Conservation (phyloP, 2,797 vertebrate genomes). For the Eremophila alpestris region DNA sequence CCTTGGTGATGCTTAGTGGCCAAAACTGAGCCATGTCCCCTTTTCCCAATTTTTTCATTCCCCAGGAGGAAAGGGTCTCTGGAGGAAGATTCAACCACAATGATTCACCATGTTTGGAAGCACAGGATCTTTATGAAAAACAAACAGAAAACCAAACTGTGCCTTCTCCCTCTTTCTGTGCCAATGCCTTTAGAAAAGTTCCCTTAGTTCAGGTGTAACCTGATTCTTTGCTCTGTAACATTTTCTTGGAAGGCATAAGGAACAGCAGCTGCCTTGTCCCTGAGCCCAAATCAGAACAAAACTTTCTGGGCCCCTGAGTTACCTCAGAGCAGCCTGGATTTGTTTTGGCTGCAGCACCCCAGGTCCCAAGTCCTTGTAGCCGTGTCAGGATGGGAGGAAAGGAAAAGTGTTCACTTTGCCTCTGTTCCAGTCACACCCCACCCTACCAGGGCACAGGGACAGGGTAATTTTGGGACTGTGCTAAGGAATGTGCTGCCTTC, state of each 20-base stretch:
- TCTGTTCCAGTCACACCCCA: background rate
- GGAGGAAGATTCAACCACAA: background rate
- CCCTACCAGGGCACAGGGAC: background rate
- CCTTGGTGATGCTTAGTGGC: background rate
- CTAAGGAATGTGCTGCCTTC: background rate
- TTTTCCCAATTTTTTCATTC: background rate
- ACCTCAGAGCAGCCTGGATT: background rate
- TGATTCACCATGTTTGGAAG: background rate
- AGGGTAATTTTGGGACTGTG: background rate
- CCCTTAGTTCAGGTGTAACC: background rate
- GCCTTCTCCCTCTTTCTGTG: background rate
- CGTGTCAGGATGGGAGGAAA: rapidly evolving
- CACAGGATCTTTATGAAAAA: background rate
- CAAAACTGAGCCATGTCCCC: background rate
- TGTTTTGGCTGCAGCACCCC: background rate
- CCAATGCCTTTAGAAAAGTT: background rate
- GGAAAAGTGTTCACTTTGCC: background rate
- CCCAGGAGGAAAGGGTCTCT: background rate
- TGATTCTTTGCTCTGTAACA: background rate
- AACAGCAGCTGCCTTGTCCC: background rate
- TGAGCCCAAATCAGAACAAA: background rate
- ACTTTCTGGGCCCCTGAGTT: background rate
- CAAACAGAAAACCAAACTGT: background rate
- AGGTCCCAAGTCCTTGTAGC: background rate
- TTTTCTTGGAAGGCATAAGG: background rate